These are phyloP conservation scores for Echiichthys vipera DNA, from an alignment of 2,797 vertebrate genomes.

Conservation along the genomic window DNA sequence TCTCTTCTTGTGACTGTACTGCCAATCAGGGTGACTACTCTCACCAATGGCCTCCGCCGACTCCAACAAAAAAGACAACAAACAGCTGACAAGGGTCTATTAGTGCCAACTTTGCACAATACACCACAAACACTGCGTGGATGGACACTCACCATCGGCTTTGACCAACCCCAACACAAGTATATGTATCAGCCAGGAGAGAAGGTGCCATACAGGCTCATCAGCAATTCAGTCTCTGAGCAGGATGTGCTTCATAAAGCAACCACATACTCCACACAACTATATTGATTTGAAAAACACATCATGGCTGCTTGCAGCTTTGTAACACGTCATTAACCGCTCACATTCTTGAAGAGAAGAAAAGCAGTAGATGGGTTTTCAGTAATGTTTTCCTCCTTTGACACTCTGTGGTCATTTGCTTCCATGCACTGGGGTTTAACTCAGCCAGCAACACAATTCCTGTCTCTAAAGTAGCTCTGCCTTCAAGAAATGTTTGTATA, in stretches of 20 bases:
- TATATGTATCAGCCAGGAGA: too few relatives aligned
- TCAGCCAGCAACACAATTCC: constrained; percentile 7
- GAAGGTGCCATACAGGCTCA: not conserved
- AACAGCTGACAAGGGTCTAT: too few relatives aligned
- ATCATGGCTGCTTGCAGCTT: constrained; percentile 17
- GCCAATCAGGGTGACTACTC: too few relatives aligned
- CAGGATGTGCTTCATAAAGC: constrained; percentile 8
- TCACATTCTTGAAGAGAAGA: constrained; percentile 24
- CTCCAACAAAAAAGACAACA: too few relatives aligned
- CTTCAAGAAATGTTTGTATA: constrained; percentile 25
- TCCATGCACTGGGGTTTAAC: constrained; percentile 35
- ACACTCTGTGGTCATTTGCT: constrained; percentile 41
- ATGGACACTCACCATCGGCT: too few relatives aligned
- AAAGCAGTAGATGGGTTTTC: constrained; percentile 19
- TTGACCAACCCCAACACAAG: too few relatives aligned
- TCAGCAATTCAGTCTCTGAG: not conserved
- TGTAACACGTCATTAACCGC: constrained; percentile 12
- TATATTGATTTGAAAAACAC: constrained; percentile 4
- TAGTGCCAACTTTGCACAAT: too few relatives aligned
- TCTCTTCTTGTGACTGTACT: too few relatives aligned
- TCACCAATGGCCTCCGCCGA: too few relatives aligned
- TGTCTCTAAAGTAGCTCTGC: constrained; percentile 13
- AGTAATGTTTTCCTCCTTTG: constrained; percentile 35
- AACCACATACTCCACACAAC: not conserved
- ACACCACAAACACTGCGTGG: too few relatives aligned